Evolutionary conservation across 2,888 invertebrate species (phyloP).

Genomic region (Anthrax anthrax): DNA sequence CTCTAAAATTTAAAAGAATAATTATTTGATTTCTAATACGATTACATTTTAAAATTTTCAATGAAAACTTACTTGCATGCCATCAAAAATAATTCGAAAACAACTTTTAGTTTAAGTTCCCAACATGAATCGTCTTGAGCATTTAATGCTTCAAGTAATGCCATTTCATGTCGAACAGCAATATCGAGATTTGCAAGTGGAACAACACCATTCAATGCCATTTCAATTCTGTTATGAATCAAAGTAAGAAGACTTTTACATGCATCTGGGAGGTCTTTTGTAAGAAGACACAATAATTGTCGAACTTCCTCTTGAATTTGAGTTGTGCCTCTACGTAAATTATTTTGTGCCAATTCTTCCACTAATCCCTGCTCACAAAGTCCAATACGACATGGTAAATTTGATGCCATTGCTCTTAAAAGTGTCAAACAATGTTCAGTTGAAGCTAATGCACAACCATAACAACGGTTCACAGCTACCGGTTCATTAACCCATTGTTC

Average conservation of each 20-base stretch:
- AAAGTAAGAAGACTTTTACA: constrained; percentile 45
- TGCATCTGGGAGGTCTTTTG: constrained; percentile 73
- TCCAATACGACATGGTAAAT: constrained; percentile 55
- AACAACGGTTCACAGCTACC: constrained; percentile 49
- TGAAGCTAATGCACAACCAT: constrained; percentile 78
- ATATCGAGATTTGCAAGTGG: constrained; percentile 58
- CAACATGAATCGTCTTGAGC: constrained; percentile 90
- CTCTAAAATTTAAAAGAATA: constrained; percentile 19
- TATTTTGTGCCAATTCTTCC: constrained; percentile 78
- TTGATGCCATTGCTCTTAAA: constrained; percentile 75
- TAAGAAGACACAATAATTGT: constrained; percentile 73
- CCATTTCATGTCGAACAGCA: constrained; percentile 78
- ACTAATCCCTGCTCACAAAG: constrained; percentile 76
- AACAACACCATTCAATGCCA: constrained; percentile 60
- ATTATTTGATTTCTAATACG: background rate
- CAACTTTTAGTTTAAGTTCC: constrained; percentile 80
- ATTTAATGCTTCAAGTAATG: constrained; percentile 71
- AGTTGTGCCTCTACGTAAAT: constrained; percentile 71
- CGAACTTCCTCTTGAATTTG: constrained; percentile 82
- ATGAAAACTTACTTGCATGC: constrained; percentile 41
- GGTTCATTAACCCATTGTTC: constrained; percentile 20
- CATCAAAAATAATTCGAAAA: constrained; percentile 74
- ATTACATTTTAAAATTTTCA: background rate
- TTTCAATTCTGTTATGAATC: constrained; percentile 70
- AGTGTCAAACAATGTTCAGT: constrained; percentile 89